A percentile compares a stretch with the other conserved stretches of the same genome.
Conservation (phyloP, 1,140 invertebrate genomes). For the Drosophila repleta region DNA sequence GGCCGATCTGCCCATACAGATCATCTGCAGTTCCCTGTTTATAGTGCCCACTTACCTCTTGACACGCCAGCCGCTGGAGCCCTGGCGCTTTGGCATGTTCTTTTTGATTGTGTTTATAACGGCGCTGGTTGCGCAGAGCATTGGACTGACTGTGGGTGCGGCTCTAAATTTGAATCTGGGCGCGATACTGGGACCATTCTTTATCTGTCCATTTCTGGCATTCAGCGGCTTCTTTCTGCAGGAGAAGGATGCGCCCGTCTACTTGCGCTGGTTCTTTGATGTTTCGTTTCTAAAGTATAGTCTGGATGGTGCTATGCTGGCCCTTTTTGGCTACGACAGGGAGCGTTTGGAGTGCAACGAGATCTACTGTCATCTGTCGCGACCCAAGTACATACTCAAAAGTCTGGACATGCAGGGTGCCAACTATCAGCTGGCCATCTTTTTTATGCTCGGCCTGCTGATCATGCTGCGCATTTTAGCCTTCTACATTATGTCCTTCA, state of each 20-base stretch:
- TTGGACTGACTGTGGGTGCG: constrained; percentile 93
- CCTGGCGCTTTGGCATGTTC: constrained; percentile 88
- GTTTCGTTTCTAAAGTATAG: constrained; percentile 92
- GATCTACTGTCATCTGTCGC: constrained; percentile 89
- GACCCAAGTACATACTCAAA: constrained; percentile 89
- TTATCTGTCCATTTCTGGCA: constrained; percentile 93
- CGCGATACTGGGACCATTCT: constrained; percentile 93
- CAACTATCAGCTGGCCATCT: constrained; percentile 59
- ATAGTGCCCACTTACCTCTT: constrained; percentile 92
- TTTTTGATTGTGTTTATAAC: constrained; percentile 90
- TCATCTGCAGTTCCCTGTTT: constrained; percentile 90
- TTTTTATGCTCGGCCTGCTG: constrained; percentile 67
- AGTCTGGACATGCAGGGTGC: constrained; percentile 90
- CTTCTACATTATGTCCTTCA: constrained; percentile 82
- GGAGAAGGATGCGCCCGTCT: constrained; percentile 91
- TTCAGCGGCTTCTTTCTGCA: constrained; percentile 96
- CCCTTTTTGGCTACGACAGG: constrained; percentile 88
- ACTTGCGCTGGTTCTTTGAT: constrained; percentile 94
- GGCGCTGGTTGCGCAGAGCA: constrained; percentile 92
- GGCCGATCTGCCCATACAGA: constrained; percentile 93
- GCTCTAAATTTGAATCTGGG: constrained; percentile 91
- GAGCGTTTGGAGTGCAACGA: constrained; percentile 87
- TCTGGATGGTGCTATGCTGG: constrained; percentile 88
- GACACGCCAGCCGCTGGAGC: constrained; percentile 91
- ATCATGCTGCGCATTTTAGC: constrained; percentile 72